Percentiles rank a stretch among this genome's conserved stretches.
phyloP scores from a whole-genome alignment of 2,888 invertebrate species.

The Macrophya alboannulata region DNA sequence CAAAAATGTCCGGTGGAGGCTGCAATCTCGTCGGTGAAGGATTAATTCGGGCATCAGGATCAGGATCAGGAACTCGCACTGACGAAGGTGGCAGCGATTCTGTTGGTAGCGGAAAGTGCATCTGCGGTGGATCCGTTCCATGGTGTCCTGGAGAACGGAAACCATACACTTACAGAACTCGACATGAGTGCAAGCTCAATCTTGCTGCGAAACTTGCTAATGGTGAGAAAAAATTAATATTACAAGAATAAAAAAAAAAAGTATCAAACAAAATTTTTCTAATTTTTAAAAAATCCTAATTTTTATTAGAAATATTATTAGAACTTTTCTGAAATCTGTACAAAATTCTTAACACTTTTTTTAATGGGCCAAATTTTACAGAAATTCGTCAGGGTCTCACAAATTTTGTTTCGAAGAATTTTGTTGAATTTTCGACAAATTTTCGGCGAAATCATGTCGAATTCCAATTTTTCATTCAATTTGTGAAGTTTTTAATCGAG shows the following conservation, averaged over 20 bases:
- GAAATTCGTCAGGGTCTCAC: too few relatives aligned
- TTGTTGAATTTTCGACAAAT: not conserved
- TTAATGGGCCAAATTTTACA: too few relatives aligned
- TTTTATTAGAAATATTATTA: too few relatives aligned
- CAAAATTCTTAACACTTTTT: too few relatives aligned
- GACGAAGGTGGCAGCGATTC: slow-evolving; percentile 55
- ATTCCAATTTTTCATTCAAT: too few relatives aligned
- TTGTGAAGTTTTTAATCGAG: too few relatives aligned
- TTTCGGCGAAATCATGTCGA: not conserved
- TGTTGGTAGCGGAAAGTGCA: slow-evolving; percentile 72
- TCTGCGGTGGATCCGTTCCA: slow-evolving; percentile 75
- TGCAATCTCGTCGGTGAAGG: slow-evolving; percentile 77
- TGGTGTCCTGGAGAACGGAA: slow-evolving; percentile 76
- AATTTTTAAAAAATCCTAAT: too few relatives aligned
- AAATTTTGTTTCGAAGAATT: too few relatives aligned
- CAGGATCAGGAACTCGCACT: not conserved
- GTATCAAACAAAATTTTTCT: too few relatives aligned
- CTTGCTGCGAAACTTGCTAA: slow-evolving; percentile 76
- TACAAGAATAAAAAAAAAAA: not conserved
- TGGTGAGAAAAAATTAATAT: slow-evolving; percentile 67
- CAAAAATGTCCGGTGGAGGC: slow-evolving; percentile 73
- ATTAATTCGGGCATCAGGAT: slow-evolving; percentile 56
- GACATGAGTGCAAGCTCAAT: slow-evolving; percentile 77
- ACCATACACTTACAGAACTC: slow-evolving; percentile 75
- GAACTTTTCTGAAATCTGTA: too few relatives aligned